A percentile compares a stretch with the other conserved stretches of the same genome.
Evolutionary conservation across 2,888 invertebrate species (phyloP).

Genomic region (Anodontia alba): DNA sequence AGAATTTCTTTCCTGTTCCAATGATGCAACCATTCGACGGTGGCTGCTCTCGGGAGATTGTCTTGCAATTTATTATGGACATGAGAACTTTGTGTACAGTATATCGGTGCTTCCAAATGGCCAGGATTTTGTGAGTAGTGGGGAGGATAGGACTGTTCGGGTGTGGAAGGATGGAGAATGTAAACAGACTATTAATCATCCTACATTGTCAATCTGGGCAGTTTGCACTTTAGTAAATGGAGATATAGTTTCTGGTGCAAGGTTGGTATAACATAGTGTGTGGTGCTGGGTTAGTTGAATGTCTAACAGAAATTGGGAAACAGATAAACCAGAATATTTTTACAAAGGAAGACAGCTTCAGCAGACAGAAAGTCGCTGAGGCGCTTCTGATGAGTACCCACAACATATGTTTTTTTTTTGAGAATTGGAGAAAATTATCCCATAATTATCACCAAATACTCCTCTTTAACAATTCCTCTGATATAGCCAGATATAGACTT

Average conservation of each 20-base stretch:
- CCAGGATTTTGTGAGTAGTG: constrained; percentile 91
- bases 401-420: too few species aligned
- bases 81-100: constrained; percentile 94
- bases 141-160: constrained; percentile 94
- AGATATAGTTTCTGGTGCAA: constrained; percentile 94
- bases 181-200: constrained; percentile 89
- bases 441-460: too few species aligned
- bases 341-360: too few species aligned
- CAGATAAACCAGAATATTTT: too few species aligned
- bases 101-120: constrained; percentile 85
- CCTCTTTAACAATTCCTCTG: too few species aligned
- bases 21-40: constrained; percentile 94
- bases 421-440: too few species aligned
- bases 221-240: constrained; percentile 93
- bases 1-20: constrained; percentile 95
- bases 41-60: constrained; percentile 94
- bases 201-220: constrained; percentile 96
- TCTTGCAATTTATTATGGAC: constrained; percentile 88
- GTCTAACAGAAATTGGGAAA: too few species aligned
- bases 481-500: too few species aligned
- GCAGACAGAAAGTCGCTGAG: too few species aligned
- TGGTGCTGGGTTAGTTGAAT: too few species aligned
- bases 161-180: constrained; percentile 89
- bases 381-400: too few species aligned
- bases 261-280: constrained; percentile 85